Evolutionary conservation across 2,113 vertebrate genomes (phyloP), one percentile per base, ranked within the genome.

Genomic region (Shinisaurus crocodilurus): DNA sequence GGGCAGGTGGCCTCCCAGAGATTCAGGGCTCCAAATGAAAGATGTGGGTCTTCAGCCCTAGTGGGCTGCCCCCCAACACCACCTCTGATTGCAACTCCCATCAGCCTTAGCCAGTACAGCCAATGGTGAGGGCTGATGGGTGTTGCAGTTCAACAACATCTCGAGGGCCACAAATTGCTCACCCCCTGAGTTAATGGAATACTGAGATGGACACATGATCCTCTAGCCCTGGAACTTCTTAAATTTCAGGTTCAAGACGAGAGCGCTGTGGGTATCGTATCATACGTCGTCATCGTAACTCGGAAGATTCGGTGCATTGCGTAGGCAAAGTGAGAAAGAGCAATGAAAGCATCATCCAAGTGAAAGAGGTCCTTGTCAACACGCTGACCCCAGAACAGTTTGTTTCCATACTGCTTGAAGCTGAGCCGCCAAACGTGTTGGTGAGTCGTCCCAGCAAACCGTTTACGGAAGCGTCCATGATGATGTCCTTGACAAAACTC

Each of bases 401-500:
- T 90, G 98, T 99, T 91, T 96, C 97, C 34, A 97, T 98, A 0
- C 98, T 99, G 45, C 96, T 99, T 63, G 98, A 99, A 90, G 99
- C 99, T 0, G 99, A 99, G 90, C 99, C 99, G 0, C 99, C 99
- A 1, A 96, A 98, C 0, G 98, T 99, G 93, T 97, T 98, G 86
- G 98, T 98, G 96, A 98, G 98, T 95, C 97, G 98, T 16, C 95
- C 98, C 94, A 98, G 97, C 94, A 97, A 98, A 32, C 99, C 99
- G 0, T 99, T 99, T 96, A 99, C 99, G 0, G 98, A 99, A 96
- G 97, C 98, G 92, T 98, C 98, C 95, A 98, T 99, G 98, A 99
- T 99, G 99, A 98, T 99, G 98, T 98, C 99, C 34, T 96, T 99
- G 92, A 99, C 99, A 74, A 98, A 98, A 95, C 98, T 99, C 91